These are phyloP conservation scores for Cephalopholis sonnerati DNA, from an alignment of 2,113 vertebrate species.

Conservation along the genomic window DNA sequence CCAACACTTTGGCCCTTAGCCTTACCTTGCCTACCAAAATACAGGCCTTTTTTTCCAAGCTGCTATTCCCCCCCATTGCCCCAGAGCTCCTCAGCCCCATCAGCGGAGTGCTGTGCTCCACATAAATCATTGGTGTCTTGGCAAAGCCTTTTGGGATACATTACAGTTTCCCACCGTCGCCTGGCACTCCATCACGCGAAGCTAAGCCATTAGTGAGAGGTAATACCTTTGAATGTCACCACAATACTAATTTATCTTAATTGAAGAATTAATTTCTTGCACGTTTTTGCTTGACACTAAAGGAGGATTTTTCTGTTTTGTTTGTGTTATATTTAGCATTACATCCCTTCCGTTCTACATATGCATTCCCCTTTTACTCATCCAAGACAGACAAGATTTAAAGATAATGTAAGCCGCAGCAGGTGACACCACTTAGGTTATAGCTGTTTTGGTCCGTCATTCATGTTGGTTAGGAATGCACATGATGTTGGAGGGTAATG, in stretches of 20 bases:
- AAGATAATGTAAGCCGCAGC: background rate
- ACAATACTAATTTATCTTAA: constrained; percentile 57
- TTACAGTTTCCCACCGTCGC: constrained; percentile 44
- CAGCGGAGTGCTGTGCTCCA: constrained; percentile 22
- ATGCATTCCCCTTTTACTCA: background rate
- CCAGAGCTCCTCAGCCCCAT: constrained; percentile 19
- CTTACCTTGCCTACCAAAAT: background rate
- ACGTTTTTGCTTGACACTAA: background rate
- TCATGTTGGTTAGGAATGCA: constrained; percentile 14
- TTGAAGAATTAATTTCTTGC: constrained; percentile 37
- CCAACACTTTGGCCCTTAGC: background rate
- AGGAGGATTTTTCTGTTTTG: background rate
- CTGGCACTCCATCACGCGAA: constrained; percentile 60
- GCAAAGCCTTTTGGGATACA: constrained; percentile 67
- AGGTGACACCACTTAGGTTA: background rate
- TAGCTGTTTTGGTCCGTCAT: constrained; percentile 5
- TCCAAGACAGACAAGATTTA: background rate
- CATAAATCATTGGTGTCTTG: constrained; percentile 69
- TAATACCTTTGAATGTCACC: constrained; percentile 66
- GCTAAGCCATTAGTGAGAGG: constrained; percentile 65
- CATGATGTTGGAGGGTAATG: constrained; percentile 28
- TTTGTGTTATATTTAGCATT: background rate
- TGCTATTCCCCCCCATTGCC: background rate
- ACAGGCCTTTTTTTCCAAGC: background rate
- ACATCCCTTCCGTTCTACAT: background rate